phyloP scores from a whole-genome alignment of 1,140 invertebrate genomes.

The Meteorus sp. region DNA sequence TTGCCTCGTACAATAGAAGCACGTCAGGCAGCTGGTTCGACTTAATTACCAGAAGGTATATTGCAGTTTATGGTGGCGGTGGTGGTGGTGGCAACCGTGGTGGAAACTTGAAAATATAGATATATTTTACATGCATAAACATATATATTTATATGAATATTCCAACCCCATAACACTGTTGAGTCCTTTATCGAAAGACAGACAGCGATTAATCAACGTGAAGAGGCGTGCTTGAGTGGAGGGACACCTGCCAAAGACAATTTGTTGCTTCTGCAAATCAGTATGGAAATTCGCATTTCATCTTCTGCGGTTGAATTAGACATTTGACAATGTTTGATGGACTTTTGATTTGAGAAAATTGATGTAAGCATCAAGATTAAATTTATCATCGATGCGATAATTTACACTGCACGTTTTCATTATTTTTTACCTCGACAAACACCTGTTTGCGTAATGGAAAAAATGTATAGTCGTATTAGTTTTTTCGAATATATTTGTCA shows the following conservation, averaged over 20 bases:
- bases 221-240: not conserved
- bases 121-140: too few species aligned
- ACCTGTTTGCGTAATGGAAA: too few species aligned
- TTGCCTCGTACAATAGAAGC: conserved; percentile 42
- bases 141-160: too few species aligned
- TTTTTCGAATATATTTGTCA: too few species aligned
- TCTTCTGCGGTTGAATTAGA: not conserved
- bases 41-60: conserved; percentile 43
- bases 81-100: too few species aligned
- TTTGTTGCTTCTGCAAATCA: not conserved
- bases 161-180: conserved; percentile 27
- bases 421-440: too few species aligned
- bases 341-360: too few species aligned
- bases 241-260: not conserved
- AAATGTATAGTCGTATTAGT: too few species aligned
- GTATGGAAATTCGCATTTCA: not conserved
- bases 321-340: not conserved
- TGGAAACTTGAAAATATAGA: too few species aligned
- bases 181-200: conserved; percentile 3
- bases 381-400: too few species aligned
- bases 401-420: too few species aligned
- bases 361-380: too few species aligned
- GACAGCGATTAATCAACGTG: conserved; percentile 6
- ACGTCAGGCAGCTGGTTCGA: conserved; percentile 35
- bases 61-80: not conserved